phyloP scores from a whole-genome alignment of 2,113 vertebrate genomes.

The Dipodomys ordii region DNA sequence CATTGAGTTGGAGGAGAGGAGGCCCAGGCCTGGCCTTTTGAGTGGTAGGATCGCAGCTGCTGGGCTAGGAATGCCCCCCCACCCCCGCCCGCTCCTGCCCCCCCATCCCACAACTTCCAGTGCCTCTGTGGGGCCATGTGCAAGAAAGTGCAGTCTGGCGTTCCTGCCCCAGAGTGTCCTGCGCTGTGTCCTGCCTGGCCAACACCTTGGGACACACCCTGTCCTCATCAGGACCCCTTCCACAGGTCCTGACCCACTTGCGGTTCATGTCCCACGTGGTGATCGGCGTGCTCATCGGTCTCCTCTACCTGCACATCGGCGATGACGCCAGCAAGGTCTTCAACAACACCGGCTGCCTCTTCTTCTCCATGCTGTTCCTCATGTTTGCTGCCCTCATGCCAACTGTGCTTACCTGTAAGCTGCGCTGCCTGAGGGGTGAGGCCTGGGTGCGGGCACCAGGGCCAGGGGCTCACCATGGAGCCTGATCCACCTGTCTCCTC shows the following conservation, averaged over 20 bases:
- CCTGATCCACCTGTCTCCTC: conserved; percentile 39
- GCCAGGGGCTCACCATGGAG: neutral
- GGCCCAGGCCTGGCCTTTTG: neutral
- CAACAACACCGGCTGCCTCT: conserved; percentile 99
- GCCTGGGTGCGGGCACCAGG: neutral
- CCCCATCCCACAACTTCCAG: too few relatives aligned
- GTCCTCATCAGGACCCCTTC: neutral
- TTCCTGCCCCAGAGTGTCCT: neutral
- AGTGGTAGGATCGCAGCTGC: neutral
- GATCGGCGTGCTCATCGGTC: conserved; percentile 96
- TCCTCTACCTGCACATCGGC: conserved; percentile 98
- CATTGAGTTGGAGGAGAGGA: neutral
- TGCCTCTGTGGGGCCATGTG: neutral
- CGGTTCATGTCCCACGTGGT: conserved; percentile 96
- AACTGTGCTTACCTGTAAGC: conserved; percentile 98
- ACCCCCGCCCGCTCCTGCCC: too few relatives aligned
- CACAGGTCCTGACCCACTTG: conserved; percentile 96
- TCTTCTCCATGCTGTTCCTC: conserved; percentile 99
- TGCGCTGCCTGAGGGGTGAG: neutral
- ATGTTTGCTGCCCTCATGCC: conserved; percentile 99
- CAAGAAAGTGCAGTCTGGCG: neutral
- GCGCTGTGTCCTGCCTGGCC: neutral
- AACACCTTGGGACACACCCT: neutral
- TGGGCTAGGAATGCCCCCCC: neutral
- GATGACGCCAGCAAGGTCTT: conserved; percentile 98